Base-by-base conservation (phyloP, 1,140 invertebrate species). In the Drosophila grimshawi region DNA sequence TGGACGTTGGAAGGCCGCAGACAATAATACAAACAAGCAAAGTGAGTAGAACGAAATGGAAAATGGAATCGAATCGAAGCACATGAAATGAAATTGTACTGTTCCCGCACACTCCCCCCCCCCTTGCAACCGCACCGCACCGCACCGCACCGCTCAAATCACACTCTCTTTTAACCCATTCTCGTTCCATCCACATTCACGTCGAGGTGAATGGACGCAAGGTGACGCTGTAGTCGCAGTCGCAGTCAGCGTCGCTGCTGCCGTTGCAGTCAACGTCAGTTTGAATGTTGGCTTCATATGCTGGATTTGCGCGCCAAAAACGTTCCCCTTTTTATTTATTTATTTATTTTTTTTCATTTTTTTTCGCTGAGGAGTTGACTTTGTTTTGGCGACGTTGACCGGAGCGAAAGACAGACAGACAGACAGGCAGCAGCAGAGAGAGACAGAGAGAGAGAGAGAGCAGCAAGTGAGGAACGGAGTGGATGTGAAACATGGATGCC, bases 151-250 rank as follows among this genome's bases (percentile, higher is more conserved):
- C 4, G 39, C 19, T 19, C 19, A 19, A 19, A 19, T 6, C 39
- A 3, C 10, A n/a, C n/a, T 8, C 39, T 43, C 39, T 43, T 43
- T 43, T 43, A 43, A 43, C 30, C 27, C 45, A 57, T 33, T 35
- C 60, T 48, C 45, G 19, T 43, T 64, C 61, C 27, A 45, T 57
- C 46, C 43, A 67, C 43, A 41, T 61, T 56, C 43, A 59, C 73
- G 66, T 62, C 80, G 85, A 86, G 83, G 85, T 88, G 83, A 88
- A 88, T 89, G 83, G 85, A 83, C 83, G 85, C 80, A 86, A 76
- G 72, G 66, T 77, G 76, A 80, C 79, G 79, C 61, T 67, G 76
- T 46, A 35, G 61, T 43, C 63, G 78, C 48, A 74, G 74, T 63
- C 48, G 65, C 78, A 45, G 63, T 39, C 5, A 6, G 11, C 61